Evolutionary conservation across 2,888 invertebrate species (phyloP).

Genomic region (Podabrus alpinus): DNA sequence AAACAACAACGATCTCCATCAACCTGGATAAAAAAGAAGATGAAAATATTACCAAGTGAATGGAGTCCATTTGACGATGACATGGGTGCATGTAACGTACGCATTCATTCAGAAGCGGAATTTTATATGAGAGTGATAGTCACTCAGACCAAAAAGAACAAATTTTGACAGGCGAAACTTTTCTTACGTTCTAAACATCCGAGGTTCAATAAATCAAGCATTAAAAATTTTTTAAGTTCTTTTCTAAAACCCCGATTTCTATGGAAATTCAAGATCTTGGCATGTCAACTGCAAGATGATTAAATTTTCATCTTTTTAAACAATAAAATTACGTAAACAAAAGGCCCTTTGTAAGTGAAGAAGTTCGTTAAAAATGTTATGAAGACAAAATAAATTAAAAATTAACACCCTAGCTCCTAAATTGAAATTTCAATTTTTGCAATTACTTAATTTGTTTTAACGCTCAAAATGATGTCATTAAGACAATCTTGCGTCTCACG

Average conservation of each 20-base stretch:
- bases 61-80: background rate
- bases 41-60: background rate
- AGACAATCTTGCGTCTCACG: background rate
- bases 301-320: too few relatives aligned
- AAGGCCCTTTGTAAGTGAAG: too few relatives aligned
- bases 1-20: background rate
- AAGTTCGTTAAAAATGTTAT: too few relatives aligned
- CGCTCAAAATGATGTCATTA: background rate
- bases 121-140: background rate
- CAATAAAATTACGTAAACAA: too few relatives aligned
- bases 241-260: too few relatives aligned
- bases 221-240: background rate
- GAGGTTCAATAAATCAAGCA: too few relatives aligned
- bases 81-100: background rate
- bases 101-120: background rate
- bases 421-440: background rate
- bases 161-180: background rate
- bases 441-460: background rate
- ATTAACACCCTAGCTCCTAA: background rate
- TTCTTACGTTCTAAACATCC: background rate
- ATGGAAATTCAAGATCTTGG: too few relatives aligned
- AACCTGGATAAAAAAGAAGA: background rate
- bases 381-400: background rate
- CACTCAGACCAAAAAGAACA: background rate
- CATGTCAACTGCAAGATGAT: too few relatives aligned